Conservation (phyloP, 1,140 invertebrate species). For the Hesperophylax magnus region DNA sequence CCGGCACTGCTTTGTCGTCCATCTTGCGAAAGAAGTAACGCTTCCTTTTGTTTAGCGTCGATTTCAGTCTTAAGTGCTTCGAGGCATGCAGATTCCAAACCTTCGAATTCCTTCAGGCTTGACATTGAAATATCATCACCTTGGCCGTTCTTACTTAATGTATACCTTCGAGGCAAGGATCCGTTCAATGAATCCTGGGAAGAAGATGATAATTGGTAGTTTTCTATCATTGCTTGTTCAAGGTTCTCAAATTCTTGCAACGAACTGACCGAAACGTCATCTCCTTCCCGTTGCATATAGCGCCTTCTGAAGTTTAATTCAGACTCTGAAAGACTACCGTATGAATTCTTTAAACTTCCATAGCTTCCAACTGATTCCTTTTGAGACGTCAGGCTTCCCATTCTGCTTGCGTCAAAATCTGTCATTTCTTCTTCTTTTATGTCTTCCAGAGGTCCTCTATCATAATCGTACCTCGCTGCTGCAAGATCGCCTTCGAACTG, state of each 20-base stretch:
- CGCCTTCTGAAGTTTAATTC: conserved; percentile 84
- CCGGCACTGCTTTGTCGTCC: conserved; percentile 73
- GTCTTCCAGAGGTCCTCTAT: conserved; percentile 87
- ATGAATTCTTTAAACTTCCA: conserved; percentile 82
- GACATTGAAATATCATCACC: conserved; percentile 93
- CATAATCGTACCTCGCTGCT: conserved; percentile 76
- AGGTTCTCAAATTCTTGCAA: conserved; percentile 95
- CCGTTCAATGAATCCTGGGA: conserved; percentile 85
- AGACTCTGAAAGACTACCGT: conserved; percentile 88
- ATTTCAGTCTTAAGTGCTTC: conserved; percentile 87
- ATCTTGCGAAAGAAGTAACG: conserved; percentile 75
- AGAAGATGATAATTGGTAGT: conserved; percentile 75
- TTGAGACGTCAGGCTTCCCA: conserved; percentile 85
- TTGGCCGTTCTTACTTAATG: conserved; percentile 77
- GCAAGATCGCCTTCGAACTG: conserved; percentile 78
- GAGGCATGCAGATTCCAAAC: conserved; percentile 88
- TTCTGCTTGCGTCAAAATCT: conserved; percentile 86
- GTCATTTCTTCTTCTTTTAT: conserved; percentile 92
- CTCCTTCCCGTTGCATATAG: conserved; percentile 83
- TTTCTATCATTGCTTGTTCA: conserved; percentile 81
- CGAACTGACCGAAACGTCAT: conserved; percentile 92
- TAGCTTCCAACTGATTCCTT: conserved; percentile 85
- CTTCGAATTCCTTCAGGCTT: conserved; percentile 95
- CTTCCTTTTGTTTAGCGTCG: conserved; percentile 88
- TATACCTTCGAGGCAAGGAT: conserved; percentile 78